A percentile compares a stretch with the other conserved stretches of the same genome.
These are phyloP conservation scores for Megaceryle torquata DNA, from an alignment of 2,113 vertebrate genomes.

Conservation along the genomic window DNA sequence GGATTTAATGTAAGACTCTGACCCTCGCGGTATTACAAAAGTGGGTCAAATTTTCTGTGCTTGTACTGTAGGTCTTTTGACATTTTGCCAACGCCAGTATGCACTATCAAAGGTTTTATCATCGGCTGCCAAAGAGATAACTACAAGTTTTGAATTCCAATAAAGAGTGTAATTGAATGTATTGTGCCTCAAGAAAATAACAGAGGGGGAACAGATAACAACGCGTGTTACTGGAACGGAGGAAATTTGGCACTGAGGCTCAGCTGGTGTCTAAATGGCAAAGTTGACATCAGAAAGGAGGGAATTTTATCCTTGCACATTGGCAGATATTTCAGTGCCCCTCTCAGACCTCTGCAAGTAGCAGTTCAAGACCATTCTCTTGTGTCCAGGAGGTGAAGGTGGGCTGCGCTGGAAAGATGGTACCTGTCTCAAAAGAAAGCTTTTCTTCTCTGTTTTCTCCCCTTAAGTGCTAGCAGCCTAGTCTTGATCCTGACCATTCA, in stretches of 20 bases:
- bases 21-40: slow-evolving; percentile 62
- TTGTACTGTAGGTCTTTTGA: slow-evolving; percentile 59
- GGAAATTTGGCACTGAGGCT: not conserved
- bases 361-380: fast-evolving
- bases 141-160: slow-evolving; percentile 65
- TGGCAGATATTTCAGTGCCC: not conserved
- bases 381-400: not conserved
- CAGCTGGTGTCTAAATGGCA: not conserved
- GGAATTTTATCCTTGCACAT: not conserved
- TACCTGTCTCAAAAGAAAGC: not conserved
- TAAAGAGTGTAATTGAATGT: slow-evolving; percentile 18
- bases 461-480: not conserved
- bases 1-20: slow-evolving; percentile 69
- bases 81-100: slow-evolving; percentile 49
- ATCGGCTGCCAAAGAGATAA: slow-evolving; percentile 59
- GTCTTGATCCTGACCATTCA: not conserved
- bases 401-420: not conserved
- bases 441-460: not conserved
- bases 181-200: slow-evolving; percentile 25
- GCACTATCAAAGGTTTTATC: slow-evolving; percentile 54
- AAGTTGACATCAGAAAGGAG: not conserved
- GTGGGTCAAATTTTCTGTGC: slow-evolving; percentile 60
- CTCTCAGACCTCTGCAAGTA: not conserved
- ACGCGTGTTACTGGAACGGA: not conserved
- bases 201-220: not conserved